Evolutionary conservation across 2,797 vertebrate genomes (phyloP).

Genomic region (Cynodonichthys magdalenae): DNA sequence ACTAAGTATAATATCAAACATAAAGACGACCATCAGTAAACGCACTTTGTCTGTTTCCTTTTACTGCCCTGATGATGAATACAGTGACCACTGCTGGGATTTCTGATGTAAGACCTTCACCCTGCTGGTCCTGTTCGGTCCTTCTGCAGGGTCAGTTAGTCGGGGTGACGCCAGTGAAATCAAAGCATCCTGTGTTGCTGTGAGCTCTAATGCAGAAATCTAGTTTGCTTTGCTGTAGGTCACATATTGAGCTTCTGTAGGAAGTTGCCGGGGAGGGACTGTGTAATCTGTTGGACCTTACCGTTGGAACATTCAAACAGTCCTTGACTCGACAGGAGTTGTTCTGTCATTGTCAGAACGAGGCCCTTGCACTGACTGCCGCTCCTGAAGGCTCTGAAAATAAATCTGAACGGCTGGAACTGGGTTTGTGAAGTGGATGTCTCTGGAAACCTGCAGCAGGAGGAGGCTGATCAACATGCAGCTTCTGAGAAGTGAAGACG

Average conservation of each 20-base stretch:
- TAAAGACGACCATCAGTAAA: no score
- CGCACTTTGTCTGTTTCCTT: not conserved
- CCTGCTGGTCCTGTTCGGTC: not conserved
- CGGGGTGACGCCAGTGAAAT: conserved; percentile 2
- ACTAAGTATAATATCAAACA: no score
- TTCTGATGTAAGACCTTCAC: not conserved
- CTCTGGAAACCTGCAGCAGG: conserved; percentile 14
- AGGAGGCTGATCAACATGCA: not conserved
- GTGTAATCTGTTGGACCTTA: conserved; percentile 39
- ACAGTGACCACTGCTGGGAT: not conserved
- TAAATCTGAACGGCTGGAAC: conserved; percentile 34
- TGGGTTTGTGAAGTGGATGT: conserved; percentile 29
- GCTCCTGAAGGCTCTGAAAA: conserved; percentile 21
- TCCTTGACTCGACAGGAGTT: conserved; percentile 49
- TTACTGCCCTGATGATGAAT: not conserved
- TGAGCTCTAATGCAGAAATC: conserved; percentile 32
- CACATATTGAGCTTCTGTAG: conserved; percentile 34
- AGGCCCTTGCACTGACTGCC: conserved; percentile 23
- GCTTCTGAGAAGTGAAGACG: not conserved
- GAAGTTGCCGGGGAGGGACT: conserved; percentile 20
- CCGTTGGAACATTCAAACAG: conserved; percentile 4
- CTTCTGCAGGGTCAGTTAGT: not conserved
- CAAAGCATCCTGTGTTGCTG: conserved; percentile 13
- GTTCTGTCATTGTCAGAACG: conserved; percentile 49
- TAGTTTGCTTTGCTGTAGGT: conserved; percentile 62